A percentile compares a stretch with the other conserved stretches of the same genome.
Conservation (phyloP, 2,797 vertebrate species). For the Megaceryle alcyon region DNA sequence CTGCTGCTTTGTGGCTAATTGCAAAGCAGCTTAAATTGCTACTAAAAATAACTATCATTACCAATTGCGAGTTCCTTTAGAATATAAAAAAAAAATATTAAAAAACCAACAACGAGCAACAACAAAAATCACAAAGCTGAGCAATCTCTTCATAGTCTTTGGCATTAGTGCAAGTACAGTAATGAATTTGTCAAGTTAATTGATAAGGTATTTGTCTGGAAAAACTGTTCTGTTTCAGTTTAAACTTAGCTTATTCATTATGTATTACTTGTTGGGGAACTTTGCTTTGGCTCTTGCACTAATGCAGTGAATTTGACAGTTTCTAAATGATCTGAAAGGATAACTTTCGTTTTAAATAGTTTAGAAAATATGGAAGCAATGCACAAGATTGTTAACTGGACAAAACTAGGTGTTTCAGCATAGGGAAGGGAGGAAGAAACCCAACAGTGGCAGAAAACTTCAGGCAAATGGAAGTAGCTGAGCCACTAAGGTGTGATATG, state of each 20-base stretch:
- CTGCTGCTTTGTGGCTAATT: not conserved
- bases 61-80: not conserved
- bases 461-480: not conserved
- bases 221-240: not conserved
- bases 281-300: not conserved
- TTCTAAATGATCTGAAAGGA: not conserved
- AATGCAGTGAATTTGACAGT: not conserved
- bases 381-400: not conserved
- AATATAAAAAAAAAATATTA: not conserved
- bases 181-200: not conserved
- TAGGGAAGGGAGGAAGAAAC: rapidly evolving
- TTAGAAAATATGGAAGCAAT: not conserved
- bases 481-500: not conserved
- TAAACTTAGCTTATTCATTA: not conserved
- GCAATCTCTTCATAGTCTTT: not conserved
- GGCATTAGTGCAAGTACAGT: not conserved
- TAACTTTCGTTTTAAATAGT: not conserved
- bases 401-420: not conserved
- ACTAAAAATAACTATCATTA: not conserved
- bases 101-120: not conserved
- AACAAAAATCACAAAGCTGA: not conserved
- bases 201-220: not conserved
- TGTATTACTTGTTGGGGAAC: not conserved
- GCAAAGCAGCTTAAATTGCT: not conserved
- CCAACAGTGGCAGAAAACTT: not conserved